Conservation (phyloP, 2,113 vertebrate genomes). For the Lonchura striata region DNA sequence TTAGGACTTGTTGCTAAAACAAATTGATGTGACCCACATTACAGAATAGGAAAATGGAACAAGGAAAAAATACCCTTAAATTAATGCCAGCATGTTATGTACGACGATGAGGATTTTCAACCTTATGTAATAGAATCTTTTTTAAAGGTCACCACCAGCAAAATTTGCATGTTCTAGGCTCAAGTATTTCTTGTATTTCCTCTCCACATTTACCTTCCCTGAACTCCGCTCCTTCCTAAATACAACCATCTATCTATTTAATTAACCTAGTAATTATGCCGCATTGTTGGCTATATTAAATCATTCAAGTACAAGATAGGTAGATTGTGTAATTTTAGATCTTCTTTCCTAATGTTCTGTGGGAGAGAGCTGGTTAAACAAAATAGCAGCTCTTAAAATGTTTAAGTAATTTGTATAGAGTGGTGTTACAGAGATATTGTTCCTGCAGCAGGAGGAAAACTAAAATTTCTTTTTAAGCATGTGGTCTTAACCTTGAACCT, state of each 20-base stretch:
- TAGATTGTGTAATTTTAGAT: background rate
- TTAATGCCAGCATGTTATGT: background rate
- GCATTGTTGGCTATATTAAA: background rate
- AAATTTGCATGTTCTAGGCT: background rate
- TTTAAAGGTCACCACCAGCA: slow-evolving; percentile 36
- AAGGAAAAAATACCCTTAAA: background rate
- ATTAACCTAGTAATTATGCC: slow-evolving; percentile 22
- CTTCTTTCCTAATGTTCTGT: background rate
- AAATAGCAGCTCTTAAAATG: background rate
- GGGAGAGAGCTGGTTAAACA: background rate
- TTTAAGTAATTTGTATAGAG: background rate
- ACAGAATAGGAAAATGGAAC: slow-evolving; percentile 40
- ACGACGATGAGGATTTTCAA: background rate
- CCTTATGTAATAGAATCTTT: slow-evolving; percentile 36
- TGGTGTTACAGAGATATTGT: background rate
- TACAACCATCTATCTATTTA: background rate
- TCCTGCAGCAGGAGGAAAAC: background rate
- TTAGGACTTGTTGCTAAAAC: slow-evolving; percentile 28
- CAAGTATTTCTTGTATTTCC: slow-evolving; percentile 33
- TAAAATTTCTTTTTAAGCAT: background rate
- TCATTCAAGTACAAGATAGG: background rate
- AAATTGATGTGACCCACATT: slow-evolving; percentile 27
- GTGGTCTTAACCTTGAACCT: background rate
- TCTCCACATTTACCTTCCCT: background rate
- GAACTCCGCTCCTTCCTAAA: background rate